Percentiles rank a stretch among this genome's conserved stretches.
Evolutionary conservation across 1,140 invertebrate genomes (phyloP).

Genomic region (Nylanderia fulva): DNA sequence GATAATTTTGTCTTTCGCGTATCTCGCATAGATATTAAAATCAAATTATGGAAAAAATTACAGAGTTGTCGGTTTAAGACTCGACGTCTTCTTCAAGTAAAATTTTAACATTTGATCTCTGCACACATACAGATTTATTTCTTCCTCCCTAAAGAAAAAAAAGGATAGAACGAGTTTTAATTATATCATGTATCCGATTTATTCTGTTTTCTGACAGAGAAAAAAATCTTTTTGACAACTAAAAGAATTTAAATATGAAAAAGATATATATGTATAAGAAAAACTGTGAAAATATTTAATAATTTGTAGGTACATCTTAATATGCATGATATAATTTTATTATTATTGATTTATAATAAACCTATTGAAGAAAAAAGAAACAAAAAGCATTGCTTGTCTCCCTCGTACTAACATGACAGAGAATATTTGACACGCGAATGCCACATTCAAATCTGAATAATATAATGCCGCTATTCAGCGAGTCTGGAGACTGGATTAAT

Average conservation of each 20-base stretch:
- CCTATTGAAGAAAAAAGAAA: neutral
- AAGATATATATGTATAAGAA: neutral
- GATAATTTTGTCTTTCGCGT: neutral
- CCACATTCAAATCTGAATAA: constrained; percentile 36
- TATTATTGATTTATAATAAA: neutral
- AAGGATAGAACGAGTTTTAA: no score
- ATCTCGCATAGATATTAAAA: neutral
- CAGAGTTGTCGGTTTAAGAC: no score
- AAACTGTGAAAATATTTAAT: neutral
- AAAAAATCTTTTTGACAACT: neutral
- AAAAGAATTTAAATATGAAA: neutral
- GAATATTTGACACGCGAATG: constrained; percentile 17
- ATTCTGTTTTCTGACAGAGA: neutral
- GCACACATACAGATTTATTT: no score
- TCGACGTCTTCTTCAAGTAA: neutral
- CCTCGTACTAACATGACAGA: neutral
- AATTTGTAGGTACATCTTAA: neutral
- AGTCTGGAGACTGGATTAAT: constrained; percentile 60
- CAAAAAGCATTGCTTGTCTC: neutral
- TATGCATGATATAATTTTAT: neutral
- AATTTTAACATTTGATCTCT: no score
- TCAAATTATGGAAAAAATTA: neutral
- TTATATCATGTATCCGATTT: no score
- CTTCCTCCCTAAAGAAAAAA: no score
- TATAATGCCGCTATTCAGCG: constrained; percentile 15